phyloP scores from a whole-genome alignment of 2,797 vertebrate species.

The Thaleichthys pacificus region DNA sequence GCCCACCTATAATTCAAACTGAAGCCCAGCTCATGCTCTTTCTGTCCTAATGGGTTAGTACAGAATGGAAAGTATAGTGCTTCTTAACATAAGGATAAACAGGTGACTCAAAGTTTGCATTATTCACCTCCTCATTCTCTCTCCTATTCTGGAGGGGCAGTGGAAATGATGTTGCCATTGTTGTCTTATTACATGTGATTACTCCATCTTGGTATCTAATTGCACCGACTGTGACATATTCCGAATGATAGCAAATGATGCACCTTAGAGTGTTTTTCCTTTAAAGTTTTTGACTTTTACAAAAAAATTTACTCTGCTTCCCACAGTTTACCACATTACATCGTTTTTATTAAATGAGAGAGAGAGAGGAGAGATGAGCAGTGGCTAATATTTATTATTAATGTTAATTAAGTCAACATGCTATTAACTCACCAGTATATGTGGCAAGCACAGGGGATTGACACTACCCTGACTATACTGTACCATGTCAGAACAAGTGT shows the following conservation, averaged over 20 bases:
- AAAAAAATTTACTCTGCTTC: background rate
- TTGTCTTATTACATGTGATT: conserved; percentile 47
- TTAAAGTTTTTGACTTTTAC: conserved; percentile 29
- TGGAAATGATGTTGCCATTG: conserved; percentile 45
- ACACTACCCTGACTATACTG: conserved; percentile 30
- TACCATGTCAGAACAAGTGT: conserved; percentile 15
- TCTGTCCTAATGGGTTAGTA: conserved; percentile 26
- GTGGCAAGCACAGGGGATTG: conserved; percentile 33
- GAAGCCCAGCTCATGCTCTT: conserved; percentile 50
- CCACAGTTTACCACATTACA: background rate
- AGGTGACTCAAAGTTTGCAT: background rate
- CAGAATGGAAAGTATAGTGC: background rate
- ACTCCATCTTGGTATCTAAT: conserved; percentile 26
- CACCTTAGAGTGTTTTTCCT: conserved; percentile 1
- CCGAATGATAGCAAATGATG: background rate
- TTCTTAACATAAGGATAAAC: background rate
- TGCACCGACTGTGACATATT: background rate
- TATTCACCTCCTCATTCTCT: background rate
- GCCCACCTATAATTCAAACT: conserved; percentile 48
- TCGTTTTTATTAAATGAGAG: background rate
- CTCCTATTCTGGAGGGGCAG: conserved; percentile 46
- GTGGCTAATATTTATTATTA: conserved; percentile 52
- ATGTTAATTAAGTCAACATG: conserved; percentile 64
- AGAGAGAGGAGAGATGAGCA: conserved; percentile 35
- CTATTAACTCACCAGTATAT: conserved; percentile 54